Evolutionary conservation across 2,797 vertebrate species (phyloP).

Genomic region (Halcyon smyrnensis): DNA sequence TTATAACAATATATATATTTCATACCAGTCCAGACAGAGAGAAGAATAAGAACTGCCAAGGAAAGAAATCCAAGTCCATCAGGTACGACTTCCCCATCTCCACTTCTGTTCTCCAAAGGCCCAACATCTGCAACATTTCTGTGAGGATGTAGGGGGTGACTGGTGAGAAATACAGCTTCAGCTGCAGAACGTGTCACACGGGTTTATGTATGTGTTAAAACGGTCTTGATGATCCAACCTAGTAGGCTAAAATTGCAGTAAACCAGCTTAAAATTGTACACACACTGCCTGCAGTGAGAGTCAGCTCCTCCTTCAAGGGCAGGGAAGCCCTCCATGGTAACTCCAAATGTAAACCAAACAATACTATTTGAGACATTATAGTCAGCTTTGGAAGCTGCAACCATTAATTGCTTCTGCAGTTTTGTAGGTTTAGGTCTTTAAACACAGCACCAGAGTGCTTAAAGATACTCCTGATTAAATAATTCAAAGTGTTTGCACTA

Average conservation of each 20-base stretch:
- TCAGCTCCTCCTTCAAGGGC: neutral
- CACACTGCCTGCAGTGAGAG: accelerated
- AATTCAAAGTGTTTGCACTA: constrained; percentile 66
- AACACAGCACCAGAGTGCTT: neutral
- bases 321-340: neutral
- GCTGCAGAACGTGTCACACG: accelerated
- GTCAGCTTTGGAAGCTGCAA: neutral
- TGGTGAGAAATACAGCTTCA: accelerated
- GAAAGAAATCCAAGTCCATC: neutral
- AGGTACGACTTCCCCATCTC: neutral
- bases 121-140: neutral
- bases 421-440: constrained; percentile 49
- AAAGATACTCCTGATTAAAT: constrained; percentile 58
- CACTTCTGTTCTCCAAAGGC: neutral
- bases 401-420: constrained; percentile 41
- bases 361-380: neutral
- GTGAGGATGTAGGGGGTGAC: accelerated
- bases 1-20: accelerated
- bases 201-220: neutral
- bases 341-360: neutral
- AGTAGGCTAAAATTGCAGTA: neutral
- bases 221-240: neutral
- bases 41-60: neutral
- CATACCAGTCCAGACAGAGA: neutral
- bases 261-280: neutral